Conservation (phyloP, 1,140 invertebrate species). For the Hermetia illucens region DNA sequence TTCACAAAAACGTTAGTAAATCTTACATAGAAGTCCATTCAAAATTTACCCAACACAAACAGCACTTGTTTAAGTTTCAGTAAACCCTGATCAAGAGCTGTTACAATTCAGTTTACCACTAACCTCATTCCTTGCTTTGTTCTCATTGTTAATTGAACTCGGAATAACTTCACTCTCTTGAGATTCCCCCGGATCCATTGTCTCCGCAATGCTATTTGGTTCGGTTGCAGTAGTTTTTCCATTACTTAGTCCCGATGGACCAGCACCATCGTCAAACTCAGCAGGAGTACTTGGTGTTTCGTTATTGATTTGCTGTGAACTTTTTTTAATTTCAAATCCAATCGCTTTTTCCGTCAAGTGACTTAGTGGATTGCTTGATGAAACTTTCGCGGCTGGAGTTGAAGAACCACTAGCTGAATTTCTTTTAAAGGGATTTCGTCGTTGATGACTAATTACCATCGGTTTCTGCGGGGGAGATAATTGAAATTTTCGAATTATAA, state of each 20-base stretch:
- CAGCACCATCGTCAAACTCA: constrained; percentile 7
- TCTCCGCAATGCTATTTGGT: no score
- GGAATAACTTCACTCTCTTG: neutral
- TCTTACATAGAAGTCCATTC: no score
- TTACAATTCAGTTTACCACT: no score
- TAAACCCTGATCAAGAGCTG: no score
- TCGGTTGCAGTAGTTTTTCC: no score
- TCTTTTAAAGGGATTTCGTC: constrained; percentile 5
- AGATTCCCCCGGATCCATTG: no score
- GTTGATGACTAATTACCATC: constrained; percentile 1
- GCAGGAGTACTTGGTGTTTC: constrained; percentile 13
- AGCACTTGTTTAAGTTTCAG: no score
- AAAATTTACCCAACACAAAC: no score
- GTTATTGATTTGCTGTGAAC: neutral
- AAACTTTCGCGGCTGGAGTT: neutral
- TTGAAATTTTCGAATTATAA: no score
- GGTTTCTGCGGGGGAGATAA: constrained; percentile 4
- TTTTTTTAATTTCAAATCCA: constrained; percentile 1
- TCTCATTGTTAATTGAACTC: neutral
- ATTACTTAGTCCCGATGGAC: neutral
- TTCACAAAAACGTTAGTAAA: no score
- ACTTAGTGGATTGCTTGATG: constrained; percentile 2
- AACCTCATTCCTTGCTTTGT: constrained; percentile 13
- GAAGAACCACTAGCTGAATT: neutral
- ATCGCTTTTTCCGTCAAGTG: constrained; percentile 7